A percentile compares a stretch with the other conserved stretches of the same genome.
Conservation (phyloP, 2,797 vertebrate genomes). For the Megaceryle alcyon region DNA sequence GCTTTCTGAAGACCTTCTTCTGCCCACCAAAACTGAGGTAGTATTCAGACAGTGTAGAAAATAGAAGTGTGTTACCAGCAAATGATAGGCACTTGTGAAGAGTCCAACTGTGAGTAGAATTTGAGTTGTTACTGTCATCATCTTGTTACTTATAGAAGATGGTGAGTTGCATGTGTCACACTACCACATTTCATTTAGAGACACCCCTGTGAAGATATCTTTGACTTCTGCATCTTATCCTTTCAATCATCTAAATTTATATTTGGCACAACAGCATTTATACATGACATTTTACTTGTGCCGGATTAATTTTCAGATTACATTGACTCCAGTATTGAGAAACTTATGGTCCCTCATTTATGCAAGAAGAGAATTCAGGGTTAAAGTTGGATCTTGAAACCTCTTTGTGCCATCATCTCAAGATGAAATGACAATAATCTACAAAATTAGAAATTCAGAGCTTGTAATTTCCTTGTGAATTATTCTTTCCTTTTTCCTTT, state of each 20-base stretch:
- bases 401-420: background rate
- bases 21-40: background rate
- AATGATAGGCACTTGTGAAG: background rate
- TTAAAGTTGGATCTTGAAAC: constrained; percentile 6
- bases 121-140: background rate
- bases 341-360: background rate
- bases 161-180: background rate
- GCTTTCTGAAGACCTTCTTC: background rate
- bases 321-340: background rate
- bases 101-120: background rate
- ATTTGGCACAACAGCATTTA: background rate
- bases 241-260: background rate
- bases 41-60: background rate
- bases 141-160: background rate
- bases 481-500: background rate
- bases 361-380: background rate
- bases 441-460: constrained; percentile 6
- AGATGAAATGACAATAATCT: constrained; percentile 17
- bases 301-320: background rate
- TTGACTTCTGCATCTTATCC: background rate
- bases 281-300: background rate
- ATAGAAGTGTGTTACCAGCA: background rate
- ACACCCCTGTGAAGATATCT: background rate
- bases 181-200: background rate
- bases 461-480: background rate